Conservation (phyloP, 2,113 vertebrate species). For the Cyphomyrus plagiostoma region DNA sequence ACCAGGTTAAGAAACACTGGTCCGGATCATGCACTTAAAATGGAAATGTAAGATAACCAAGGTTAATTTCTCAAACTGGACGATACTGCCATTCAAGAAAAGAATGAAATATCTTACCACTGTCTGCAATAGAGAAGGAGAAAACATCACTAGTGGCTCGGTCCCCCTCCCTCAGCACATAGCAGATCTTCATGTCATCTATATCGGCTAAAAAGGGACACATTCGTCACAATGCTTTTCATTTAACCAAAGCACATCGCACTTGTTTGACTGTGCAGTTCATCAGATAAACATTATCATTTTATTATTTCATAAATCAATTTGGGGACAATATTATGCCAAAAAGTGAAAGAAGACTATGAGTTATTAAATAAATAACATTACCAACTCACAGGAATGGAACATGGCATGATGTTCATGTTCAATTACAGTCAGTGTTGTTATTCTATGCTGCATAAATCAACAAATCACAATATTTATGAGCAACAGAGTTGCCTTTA, state of each 20-base stretch:
- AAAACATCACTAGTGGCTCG: slow-evolving; percentile 73
- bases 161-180: slow-evolving; percentile 62
- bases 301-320: background rate
- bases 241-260: background rate
- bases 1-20: background rate
- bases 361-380: background rate
- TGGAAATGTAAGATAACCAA: background rate
- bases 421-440: background rate
- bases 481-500: background rate
- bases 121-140: slow-evolving; percentile 71
- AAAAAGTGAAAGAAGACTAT: background rate
- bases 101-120: slow-evolving; percentile 58
- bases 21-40: background rate
- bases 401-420: background rate
- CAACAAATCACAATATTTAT: background rate
- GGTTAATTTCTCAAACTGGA: background rate
- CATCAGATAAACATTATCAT: slow-evolving; percentile 2
- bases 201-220: slow-evolving; percentile 65
- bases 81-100: background rate
- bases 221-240: background rate
- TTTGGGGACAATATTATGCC: background rate
- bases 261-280: slow-evolving; percentile 2
- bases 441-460: background rate
- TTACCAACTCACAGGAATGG: background rate
- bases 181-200: slow-evolving; percentile 78